Evolutionary conservation across 2,888 invertebrate genomes (phyloP).

Genomic region (Coecobrya sp.): DNA sequence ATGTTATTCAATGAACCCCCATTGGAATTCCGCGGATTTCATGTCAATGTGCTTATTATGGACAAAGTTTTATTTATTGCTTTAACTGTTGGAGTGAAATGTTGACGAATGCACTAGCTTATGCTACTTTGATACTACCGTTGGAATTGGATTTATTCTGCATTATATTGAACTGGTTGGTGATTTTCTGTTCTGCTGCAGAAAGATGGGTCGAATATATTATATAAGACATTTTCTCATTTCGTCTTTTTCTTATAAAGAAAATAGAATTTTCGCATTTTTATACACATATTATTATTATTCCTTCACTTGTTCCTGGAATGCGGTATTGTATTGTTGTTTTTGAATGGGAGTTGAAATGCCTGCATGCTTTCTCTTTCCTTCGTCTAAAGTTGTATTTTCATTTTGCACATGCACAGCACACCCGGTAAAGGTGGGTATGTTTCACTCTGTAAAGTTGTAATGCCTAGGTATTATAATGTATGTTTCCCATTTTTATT

Average conservation of each 20-base stretch:
- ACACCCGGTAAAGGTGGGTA: neutral
- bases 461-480: neutral
- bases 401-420: neutral
- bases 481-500: conserved; percentile 23
- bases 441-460: neutral
- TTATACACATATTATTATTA: conserved; percentile 9
- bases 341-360: conserved; percentile 41
- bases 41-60: too few species aligned
- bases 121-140: neutral
- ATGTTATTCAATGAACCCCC: too few species aligned
- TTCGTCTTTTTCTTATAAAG: conserved; percentile 29
- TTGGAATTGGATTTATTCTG: neutral
- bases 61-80: too few species aligned
- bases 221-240: conserved; percentile 36
- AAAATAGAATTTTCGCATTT: conserved; percentile 56
- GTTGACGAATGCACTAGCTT: too few species aligned
- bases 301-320: conserved; percentile 21
- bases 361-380: conserved; percentile 23
- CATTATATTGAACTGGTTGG: neutral
- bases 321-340: conserved; percentile 9
- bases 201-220: neutral
- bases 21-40: too few species aligned
- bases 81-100: too few species aligned
- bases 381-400: neutral
- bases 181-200: conserved; percentile 4